phyloP scores from a whole-genome alignment of 1,140 invertebrate species.

The Nephila pilipes region DNA sequence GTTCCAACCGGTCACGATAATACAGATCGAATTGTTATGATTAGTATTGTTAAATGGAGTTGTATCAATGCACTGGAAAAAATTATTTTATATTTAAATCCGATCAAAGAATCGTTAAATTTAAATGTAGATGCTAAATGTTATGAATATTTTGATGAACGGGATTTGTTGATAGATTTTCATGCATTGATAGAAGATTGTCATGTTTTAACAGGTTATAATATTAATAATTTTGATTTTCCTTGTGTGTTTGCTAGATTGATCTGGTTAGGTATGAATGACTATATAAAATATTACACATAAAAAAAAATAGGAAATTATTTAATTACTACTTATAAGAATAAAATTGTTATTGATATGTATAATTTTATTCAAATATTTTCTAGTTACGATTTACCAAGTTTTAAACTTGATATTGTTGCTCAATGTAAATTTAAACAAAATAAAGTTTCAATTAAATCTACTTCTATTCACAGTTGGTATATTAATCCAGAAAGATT shows the following conservation, averaged over 20 bases:
- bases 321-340: not conserved
- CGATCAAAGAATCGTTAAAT: constrained; percentile 19
- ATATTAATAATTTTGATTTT: constrained; percentile 58
- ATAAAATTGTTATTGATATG: constrained; percentile 56
- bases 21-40: constrained; percentile 49
- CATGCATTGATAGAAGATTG: not conserved
- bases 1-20: constrained; percentile 23
- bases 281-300: not conserved
- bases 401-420: constrained; percentile 45
- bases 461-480: constrained; percentile 29
- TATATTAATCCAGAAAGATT: constrained; percentile 10
- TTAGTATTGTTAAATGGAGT: constrained; percentile 54
- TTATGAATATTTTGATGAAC: constrained; percentile 40
- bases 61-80: not conserved
- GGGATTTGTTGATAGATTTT: not conserved
- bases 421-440: constrained; percentile 39
- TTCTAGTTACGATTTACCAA: constrained; percentile 49
- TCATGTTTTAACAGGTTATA: constrained; percentile 55
- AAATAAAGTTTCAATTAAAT: constrained; percentile 35
- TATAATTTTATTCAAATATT: constrained; percentile 54
- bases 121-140: not conserved
- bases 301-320: constrained; percentile 47
- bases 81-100: constrained; percentile 52
- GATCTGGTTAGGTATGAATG: constrained; percentile 5
- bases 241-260: constrained; percentile 31